These are phyloP conservation scores for Esox niger DNA, from an alignment of 2,113 vertebrate species.

Conservation along the genomic window DNA sequence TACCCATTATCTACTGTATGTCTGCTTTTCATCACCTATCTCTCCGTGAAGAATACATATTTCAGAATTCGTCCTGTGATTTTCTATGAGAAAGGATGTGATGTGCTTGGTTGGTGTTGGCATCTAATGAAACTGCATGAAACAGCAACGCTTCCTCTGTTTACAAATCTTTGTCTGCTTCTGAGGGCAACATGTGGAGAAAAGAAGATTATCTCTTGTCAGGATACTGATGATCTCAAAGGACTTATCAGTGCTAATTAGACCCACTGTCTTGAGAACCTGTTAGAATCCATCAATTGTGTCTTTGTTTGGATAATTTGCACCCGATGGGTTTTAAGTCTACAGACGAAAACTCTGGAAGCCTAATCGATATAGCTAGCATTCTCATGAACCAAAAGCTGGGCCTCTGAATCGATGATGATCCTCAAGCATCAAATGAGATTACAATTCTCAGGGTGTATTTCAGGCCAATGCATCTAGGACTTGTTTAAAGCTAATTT, in stretches of 20 bases:
- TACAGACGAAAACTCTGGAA: slow-evolving; percentile 22
- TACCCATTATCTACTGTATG: too few species aligned
- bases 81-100: slow-evolving; percentile 7
- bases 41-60: too few species aligned
- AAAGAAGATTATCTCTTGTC: slow-evolving; percentile 29
- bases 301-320: slow-evolving; percentile 37
- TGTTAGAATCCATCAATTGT: slow-evolving; percentile 29
- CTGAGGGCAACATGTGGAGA: slow-evolving; percentile 10
- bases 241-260: slow-evolving; percentile 47
- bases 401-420: slow-evolving; percentile 59
- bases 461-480: slow-evolving; percentile 51
- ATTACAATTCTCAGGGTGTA: slow-evolving; percentile 59
- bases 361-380: slow-evolving; percentile 43
- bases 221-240: slow-evolving; percentile 29
- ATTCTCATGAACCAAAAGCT: slow-evolving; percentile 46
- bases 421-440: slow-evolving; percentile 60
- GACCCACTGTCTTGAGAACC: slow-evolving; percentile 28
- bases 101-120: neutral
- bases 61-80: neutral
- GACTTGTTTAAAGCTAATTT: slow-evolving; percentile 68
- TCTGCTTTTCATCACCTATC: too few species aligned
- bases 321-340: neutral
- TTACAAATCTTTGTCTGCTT: slow-evolving; percentile 26
- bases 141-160: neutral
- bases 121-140: slow-evolving; percentile 5